Evolutionary conservation across 2,113 vertebrate genomes (phyloP).

Genomic region (Emydura subglobosa): DNA sequence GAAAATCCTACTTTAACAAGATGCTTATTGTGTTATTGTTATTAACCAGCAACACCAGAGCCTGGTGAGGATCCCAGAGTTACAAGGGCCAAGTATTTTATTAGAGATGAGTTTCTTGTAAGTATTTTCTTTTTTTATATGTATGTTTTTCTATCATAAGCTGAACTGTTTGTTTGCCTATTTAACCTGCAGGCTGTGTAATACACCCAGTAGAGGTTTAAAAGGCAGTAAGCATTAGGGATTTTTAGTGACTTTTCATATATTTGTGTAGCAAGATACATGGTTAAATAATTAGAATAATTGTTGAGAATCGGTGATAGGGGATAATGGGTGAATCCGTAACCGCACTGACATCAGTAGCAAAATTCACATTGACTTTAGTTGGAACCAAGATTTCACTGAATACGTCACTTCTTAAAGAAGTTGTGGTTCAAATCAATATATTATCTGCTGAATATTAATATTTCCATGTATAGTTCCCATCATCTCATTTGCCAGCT

Average conservation of each 20-base stretch:
- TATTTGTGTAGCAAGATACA: background rate
- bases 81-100: conserved; percentile 99
- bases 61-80: conserved; percentile 94
- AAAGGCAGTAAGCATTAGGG: background rate
- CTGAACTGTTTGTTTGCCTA: background rate
- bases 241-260: background rate
- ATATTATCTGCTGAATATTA: background rate
- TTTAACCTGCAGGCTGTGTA: background rate
- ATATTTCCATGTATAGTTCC: background rate
- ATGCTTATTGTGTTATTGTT: conserved; percentile 40
- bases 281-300: background rate
- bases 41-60: conserved; percentile 89
- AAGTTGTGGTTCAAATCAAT: background rate
- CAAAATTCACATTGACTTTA: background rate
- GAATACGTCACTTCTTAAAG: background rate
- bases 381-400: background rate
- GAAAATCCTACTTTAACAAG: conserved; percentile 32
- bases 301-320: background rate
- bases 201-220: fast-evolving
- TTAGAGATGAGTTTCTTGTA: conserved; percentile 98
- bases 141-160: background rate
- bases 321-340: background rate
- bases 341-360: background rate
- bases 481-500: background rate
- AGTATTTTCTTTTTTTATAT: conserved; percentile 71